Evolutionary conservation across 2,797 vertebrate genomes (phyloP).

Genomic region (Notoglanidium macrostoma): DNA sequence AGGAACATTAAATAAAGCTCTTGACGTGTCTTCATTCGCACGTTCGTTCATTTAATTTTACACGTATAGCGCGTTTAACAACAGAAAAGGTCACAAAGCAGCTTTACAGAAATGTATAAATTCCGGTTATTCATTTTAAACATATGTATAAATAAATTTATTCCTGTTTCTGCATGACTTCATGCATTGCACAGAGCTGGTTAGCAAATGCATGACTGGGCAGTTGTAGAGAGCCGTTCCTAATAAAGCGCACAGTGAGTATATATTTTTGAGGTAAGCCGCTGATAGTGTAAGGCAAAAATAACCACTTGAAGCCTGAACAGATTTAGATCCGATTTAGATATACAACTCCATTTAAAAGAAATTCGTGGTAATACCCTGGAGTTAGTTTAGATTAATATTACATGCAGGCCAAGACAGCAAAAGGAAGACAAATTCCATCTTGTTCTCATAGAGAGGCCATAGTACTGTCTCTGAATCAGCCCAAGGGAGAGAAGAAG

Average conservation of each 20-base stretch:
- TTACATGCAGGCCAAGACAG: conserved; percentile 11
- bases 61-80: too few species aligned
- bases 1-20: not conserved
- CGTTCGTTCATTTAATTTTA: too few species aligned
- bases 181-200: not conserved
- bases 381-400: not conserved
- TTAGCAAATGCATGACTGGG: too few species aligned
- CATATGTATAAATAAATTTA: too few species aligned
- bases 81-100: too few species aligned
- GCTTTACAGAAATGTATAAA: too few species aligned
- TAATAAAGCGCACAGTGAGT: not conserved
- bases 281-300: not conserved
- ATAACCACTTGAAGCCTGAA: not conserved
- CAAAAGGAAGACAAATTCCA: conserved; percentile 9
- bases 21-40: not conserved
- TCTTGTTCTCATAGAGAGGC: conserved; percentile 45
- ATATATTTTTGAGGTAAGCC: not conserved
- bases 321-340: not conserved
- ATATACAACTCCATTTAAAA: not conserved
- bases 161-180: not conserved
- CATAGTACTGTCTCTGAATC: conserved; percentile 15
- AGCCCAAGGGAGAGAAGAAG: conserved; percentile 24
- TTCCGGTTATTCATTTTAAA: too few species aligned
- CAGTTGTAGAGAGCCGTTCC: not conserved
- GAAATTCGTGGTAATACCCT: not conserved